Evolutionary conservation across 2,888 invertebrate species (phyloP).

Genomic region (Cybosia mesomella): DNA sequence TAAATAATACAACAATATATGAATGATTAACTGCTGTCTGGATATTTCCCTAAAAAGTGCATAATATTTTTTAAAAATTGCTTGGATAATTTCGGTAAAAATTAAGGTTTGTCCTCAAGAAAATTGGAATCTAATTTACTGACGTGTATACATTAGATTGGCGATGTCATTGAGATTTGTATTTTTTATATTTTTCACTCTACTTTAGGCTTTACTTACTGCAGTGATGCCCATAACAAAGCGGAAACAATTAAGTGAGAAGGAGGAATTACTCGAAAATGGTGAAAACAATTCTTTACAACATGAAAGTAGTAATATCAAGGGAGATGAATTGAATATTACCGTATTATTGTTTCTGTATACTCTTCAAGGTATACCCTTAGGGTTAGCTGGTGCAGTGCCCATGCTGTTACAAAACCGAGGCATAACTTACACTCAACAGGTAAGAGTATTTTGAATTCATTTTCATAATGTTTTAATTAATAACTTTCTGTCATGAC

Average conservation of each 20-base stretch:
- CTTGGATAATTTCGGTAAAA: slow-evolving; percentile 54
- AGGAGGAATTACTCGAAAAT: slow-evolving; percentile 79
- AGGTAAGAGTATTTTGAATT: slow-evolving; percentile 79
- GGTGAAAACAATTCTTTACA: slow-evolving; percentile 66
- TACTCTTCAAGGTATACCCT: slow-evolving; percentile 97
- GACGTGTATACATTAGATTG: slow-evolving; percentile 74
- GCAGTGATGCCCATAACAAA: slow-evolving; percentile 79
- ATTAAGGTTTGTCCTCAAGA: slow-evolving; percentile 71
- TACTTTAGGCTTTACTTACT: slow-evolving; percentile 67
- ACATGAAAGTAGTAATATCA: slow-evolving; percentile 81
- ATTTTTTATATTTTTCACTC: slow-evolving; percentile 21
- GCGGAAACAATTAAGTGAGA: slow-evolving; percentile 74
- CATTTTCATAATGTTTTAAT: background rate
- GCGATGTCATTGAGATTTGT: slow-evolving; percentile 38
- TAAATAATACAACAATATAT: slow-evolving; percentile 6
- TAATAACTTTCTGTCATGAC: background rate
- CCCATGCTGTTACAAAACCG: slow-evolving; percentile 98
- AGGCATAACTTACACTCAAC: slow-evolving; percentile 97
- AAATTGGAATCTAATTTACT: slow-evolving; percentile 51
- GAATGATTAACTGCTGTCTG: slow-evolving; percentile 1
- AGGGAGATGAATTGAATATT: slow-evolving; percentile 93
- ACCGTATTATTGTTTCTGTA: slow-evolving; percentile 96
- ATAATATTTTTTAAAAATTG: background rate
- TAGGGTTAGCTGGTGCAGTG: slow-evolving; percentile 97
- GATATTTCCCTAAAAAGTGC: background rate